These are phyloP conservation scores for Scrobipalpa atriplicella DNA, from an alignment of 2,888 invertebrate species.

Conservation along the genomic window DNA sequence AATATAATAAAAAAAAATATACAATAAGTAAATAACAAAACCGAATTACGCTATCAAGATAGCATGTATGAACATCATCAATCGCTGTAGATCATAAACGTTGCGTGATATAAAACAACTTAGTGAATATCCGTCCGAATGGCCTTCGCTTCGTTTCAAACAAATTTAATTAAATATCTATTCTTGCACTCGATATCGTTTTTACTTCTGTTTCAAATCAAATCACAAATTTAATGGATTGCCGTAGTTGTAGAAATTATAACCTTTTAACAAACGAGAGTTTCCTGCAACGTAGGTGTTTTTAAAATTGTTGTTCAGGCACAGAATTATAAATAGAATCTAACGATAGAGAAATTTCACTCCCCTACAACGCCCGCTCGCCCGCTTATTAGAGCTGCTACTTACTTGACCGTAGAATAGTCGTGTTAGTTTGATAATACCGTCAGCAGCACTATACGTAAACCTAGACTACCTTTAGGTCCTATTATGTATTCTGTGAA, in stretches of 20 bases:
- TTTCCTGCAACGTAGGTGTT: neutral
- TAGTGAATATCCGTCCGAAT: constrained; percentile 9
- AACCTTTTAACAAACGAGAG: neutral
- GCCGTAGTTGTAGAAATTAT: neutral
- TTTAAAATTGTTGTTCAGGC: too few species aligned
- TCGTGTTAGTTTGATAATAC: too few species aligned
- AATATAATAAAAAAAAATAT: too few species aligned
- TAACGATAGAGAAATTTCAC: too few species aligned
- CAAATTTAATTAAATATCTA: constrained; percentile 23
- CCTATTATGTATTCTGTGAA: too few species aligned
- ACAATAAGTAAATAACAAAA: too few species aligned
- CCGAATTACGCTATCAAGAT: neutral
- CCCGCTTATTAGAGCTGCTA: too few species aligned
- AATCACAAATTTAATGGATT: constrained; percentile 5
- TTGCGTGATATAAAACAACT: constrained; percentile 24
- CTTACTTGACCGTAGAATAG: too few species aligned
- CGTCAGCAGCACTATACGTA: too few species aligned
- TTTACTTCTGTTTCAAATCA: neutral
- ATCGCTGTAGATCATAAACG: constrained; percentile 15
- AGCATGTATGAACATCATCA: constrained; percentile 17
- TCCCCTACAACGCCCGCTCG: too few species aligned
- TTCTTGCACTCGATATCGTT: constrained; percentile 2
- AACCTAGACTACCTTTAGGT: too few species aligned
- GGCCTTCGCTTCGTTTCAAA: constrained; percentile 15
- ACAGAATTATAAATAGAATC: too few species aligned